These are phyloP conservation scores for Caranx melampygus DNA, from an alignment of 2,113 vertebrate genomes.

Conservation along the genomic window DNA sequence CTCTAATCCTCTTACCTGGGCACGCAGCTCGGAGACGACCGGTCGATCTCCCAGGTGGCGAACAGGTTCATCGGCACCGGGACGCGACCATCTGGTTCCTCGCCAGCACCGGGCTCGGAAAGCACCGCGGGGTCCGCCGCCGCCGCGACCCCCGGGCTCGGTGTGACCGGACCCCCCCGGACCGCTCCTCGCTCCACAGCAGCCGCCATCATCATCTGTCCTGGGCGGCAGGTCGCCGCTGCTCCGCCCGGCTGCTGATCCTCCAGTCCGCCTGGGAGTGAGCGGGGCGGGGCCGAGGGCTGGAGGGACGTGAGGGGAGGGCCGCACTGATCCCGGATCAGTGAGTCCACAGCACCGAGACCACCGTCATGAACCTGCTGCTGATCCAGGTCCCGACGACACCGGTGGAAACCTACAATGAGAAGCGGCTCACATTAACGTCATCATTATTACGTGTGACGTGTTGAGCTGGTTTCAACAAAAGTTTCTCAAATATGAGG, in stretches of 20 bases:
- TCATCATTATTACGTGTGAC: too few relatives aligned
- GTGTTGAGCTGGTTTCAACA: too few relatives aligned
- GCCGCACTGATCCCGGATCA: too few relatives aligned
- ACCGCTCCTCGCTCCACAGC: constrained; percentile 73
- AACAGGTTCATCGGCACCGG: constrained; percentile 84
- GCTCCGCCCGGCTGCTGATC: constrained; percentile 1
- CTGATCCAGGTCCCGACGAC: too few relatives aligned
- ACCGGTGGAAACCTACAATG: too few relatives aligned
- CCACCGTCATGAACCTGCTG: too few relatives aligned
- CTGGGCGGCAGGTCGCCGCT: background rate
- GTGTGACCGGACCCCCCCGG: constrained; percentile 61
- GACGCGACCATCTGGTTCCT: constrained; percentile 35
- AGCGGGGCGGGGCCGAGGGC: constrained; percentile 7
- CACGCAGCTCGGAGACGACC: constrained; percentile 82
- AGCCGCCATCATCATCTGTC: constrained; percentile 72
- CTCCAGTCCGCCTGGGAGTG: background rate
- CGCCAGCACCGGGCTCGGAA: constrained; percentile 46
- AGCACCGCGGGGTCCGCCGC: background rate
- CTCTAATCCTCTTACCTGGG: constrained; percentile 71
- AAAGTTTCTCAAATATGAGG: too few relatives aligned
- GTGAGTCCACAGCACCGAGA: too few relatives aligned
- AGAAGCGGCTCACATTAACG: too few relatives aligned
- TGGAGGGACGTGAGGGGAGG: background rate
- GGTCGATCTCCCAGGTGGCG: constrained; percentile 82
- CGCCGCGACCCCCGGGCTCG: constrained; percentile 29